These are phyloP conservation scores for Tricholaema leucomelas DNA, from an alignment of 2,113 vertebrate genomes.

Conservation along the genomic window DNA sequence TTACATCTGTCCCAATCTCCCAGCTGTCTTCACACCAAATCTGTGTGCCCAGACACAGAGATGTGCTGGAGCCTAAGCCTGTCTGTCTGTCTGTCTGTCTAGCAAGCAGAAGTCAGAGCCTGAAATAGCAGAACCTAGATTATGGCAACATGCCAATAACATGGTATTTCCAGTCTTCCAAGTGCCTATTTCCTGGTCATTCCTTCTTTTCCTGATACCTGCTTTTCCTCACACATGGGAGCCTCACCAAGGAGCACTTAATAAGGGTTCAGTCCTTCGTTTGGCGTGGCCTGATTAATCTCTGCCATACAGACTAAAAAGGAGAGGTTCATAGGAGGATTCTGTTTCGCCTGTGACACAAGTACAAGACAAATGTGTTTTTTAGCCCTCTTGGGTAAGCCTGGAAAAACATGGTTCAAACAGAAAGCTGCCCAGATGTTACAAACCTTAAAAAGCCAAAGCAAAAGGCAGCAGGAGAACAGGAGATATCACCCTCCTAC, in stretches of 20 bases:
- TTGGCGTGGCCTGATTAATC: background rate
- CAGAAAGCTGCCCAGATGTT: background rate
- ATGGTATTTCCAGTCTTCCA: background rate
- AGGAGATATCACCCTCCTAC: background rate
- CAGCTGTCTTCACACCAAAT: background rate
- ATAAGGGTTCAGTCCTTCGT: background rate
- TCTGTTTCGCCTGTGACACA: background rate
- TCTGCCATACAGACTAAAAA: background rate
- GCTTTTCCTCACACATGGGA: background rate
- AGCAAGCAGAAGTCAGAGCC: background rate
- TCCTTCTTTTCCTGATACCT: background rate
- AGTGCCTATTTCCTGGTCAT: background rate
- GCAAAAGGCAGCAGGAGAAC: background rate
- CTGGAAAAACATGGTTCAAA: background rate
- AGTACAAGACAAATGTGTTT: background rate
- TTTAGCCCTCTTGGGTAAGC: background rate
- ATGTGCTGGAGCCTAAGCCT: background rate
- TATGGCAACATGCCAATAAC: background rate
- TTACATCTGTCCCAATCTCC: constrained; percentile 26
- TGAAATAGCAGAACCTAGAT: background rate
- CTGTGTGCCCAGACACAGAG: background rate
- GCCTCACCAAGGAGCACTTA: background rate
- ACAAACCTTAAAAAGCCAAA: background rate
- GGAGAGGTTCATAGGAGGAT: background rate
- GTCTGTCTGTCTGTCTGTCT: background rate